Conservation (phyloP, 2,113 vertebrate genomes). For the Carassius carassius region DNA sequence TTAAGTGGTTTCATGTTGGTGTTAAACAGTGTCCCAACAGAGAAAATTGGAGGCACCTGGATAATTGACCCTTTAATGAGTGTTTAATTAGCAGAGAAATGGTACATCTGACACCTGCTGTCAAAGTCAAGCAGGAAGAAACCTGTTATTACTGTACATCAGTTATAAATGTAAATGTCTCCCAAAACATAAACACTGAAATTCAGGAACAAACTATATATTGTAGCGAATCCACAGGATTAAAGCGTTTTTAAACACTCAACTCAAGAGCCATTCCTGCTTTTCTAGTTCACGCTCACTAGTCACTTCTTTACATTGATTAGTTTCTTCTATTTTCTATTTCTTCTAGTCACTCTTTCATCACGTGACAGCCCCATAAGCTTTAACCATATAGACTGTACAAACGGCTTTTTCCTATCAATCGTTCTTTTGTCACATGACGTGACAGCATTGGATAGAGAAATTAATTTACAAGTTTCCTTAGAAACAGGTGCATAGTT, state of each 20-base stretch:
- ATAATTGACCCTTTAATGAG: slow-evolving; percentile 5
- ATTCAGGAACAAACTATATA: neutral
- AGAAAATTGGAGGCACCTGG: slow-evolving; percentile 15
- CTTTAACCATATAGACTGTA: no score
- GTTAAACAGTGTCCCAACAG: neutral
- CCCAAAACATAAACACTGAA: neutral
- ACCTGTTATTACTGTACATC: neutral
- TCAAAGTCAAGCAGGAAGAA: neutral
- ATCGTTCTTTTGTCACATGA: no score
- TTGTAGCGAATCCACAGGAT: neutral
- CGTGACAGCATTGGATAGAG: no score
- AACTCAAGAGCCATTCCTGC: neutral
- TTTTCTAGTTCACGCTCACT: neutral
- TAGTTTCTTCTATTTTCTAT: neutral
- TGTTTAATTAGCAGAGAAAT: slow-evolving; percentile 3
- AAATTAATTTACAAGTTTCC: no score
- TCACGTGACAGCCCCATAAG: no score
- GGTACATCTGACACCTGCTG: neutral
- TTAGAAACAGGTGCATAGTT: no score
- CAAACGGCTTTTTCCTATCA: no score
- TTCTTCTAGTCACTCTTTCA: no score
- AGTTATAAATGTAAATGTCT: neutral
- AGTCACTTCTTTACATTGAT: no score
- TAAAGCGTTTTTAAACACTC: neutral
- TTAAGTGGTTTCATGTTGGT: neutral